These are phyloP conservation scores for Danaus chrysippus DNA, from an alignment of 2,888 invertebrate genomes.

Conservation along the genomic window DNA sequence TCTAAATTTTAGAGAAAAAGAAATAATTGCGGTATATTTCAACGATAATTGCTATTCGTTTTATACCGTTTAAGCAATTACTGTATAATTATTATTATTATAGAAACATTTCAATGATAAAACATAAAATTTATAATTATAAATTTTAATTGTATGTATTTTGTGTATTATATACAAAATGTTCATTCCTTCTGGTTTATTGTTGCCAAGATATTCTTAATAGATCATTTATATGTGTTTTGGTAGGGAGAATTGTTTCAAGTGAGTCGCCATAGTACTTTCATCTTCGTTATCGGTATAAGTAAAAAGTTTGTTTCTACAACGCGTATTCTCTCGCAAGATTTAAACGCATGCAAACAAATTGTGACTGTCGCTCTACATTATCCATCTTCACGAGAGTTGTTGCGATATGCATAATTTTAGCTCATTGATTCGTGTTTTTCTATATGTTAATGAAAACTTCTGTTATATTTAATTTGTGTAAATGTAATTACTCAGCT, in stretches of 20 bases:
- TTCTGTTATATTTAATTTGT: too few species aligned
- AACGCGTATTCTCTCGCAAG: neutral
- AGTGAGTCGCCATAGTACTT: conserved; percentile 32
- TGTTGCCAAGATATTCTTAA: conserved; percentile 35
- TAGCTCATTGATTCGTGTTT: neutral
- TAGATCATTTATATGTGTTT: conserved; percentile 31
- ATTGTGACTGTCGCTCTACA: neutral
- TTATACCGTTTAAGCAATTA: too few species aligned
- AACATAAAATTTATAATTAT: conserved; percentile 12
- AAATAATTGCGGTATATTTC: too few species aligned
- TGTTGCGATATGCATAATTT: neutral
- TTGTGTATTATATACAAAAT: conserved; percentile 25
- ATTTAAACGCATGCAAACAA: neutral
- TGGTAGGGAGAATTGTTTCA: conserved; percentile 32
- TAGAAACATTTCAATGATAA: conserved; percentile 12
- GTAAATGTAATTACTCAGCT: too few species aligned
- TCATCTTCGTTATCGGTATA: conserved; percentile 25
- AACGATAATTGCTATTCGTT: too few species aligned
- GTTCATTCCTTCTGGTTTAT: conserved; percentile 31
- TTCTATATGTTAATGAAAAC: too few species aligned
- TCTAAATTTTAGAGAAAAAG: too few species aligned
- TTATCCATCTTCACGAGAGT: neutral
- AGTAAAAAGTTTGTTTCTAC: conserved; percentile 18
- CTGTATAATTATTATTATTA: too few species aligned
- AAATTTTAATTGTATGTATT: conserved; percentile 17